Percentiles rank a stretch among this genome's conserved stretches.
Evolutionary conservation across 2,113 vertebrate genomes (phyloP).

Genomic region (Casuarius casuarius): DNA sequence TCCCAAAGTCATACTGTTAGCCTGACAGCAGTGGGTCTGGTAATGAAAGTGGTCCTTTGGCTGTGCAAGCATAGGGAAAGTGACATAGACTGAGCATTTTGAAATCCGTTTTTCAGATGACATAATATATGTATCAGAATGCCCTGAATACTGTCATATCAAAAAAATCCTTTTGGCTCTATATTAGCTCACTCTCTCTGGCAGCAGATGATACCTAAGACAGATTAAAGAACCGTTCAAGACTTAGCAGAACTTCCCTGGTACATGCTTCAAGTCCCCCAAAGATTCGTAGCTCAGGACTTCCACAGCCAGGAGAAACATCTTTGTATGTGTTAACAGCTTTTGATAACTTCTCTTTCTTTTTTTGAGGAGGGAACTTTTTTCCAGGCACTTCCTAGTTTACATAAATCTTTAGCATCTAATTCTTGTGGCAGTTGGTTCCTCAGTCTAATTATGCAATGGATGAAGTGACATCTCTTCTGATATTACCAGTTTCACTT

Average conservation of each 20-base stretch:
- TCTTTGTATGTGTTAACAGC: not conserved
- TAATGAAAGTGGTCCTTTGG: not conserved
- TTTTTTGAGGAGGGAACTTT: not conserved
- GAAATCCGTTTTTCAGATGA: not conserved
- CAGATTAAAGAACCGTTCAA: not conserved
- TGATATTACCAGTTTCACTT: not conserved
- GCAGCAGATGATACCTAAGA: not conserved
- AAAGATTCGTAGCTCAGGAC: not conserved
- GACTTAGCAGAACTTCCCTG: not conserved
- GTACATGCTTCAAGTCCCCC: fast-evolving
- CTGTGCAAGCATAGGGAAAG: not conserved
- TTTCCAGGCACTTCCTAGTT: not conserved
- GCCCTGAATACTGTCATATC: not conserved
- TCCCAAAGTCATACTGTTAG: not conserved
- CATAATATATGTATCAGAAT: not conserved
- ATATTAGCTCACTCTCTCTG: not conserved
- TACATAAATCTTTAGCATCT: not conserved
- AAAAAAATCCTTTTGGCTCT: not conserved
- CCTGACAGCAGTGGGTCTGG: not conserved
- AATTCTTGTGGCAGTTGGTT: not conserved
- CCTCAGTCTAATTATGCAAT: not conserved
- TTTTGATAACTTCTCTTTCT: not conserved
- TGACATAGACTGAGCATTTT: not conserved
- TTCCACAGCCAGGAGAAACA: not conserved
- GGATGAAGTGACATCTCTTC: not conserved